Evolutionary conservation across 2,797 vertebrate genomes (phyloP), one percentile per base, ranked within the genome.

Genomic region (Microctenopoma stevenorrisi): DNA sequence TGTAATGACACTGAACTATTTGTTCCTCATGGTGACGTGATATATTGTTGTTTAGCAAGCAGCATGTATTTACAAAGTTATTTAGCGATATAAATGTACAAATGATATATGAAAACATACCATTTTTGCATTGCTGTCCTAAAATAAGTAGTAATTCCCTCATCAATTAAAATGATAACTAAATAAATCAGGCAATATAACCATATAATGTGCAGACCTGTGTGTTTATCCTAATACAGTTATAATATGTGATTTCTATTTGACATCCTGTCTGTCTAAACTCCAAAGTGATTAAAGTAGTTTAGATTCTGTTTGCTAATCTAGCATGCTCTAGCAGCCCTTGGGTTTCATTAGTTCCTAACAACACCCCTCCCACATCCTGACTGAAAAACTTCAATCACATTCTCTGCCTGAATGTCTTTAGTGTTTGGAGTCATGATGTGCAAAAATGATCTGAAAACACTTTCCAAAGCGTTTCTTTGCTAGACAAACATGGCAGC

Each of bases 311-410:
- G 79, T 82, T 84, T 85, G 76, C 74, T 79, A 83, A 78, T 88
- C 79, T 83, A 72, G 65, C 78, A 76, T 81, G 65, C 74, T 76
- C 74, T 79, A 78, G 67, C 64, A 84, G 79, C 77, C 74, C 76
- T 88, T 86, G 76, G 76, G 76, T 89, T 90, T 92, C 89, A 92
- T 92, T 90, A 89, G 85, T 81, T 78, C 65, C 48, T 80, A 82
- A 84, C 83, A 86, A 76, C 84, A 82, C 54, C 66, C 76, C 75
- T 80, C 86, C 83, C 74, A 90, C 76, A 78, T 83, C 83, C 72
- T 75, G 82, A 90, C 90, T 81, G 81, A 90, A 70, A 82, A 77
- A 81, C 82, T 90, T 90, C 85, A 91, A 88, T 89, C 81, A 88
- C 68, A 61, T 66, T 82, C 84, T 66, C 74, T 78, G 72, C 68